Percentiles rank a stretch among this genome's conserved stretches.
phyloP scores from a whole-genome alignment of 1,140 invertebrate species.

The Procambarus virginalis region DNA sequence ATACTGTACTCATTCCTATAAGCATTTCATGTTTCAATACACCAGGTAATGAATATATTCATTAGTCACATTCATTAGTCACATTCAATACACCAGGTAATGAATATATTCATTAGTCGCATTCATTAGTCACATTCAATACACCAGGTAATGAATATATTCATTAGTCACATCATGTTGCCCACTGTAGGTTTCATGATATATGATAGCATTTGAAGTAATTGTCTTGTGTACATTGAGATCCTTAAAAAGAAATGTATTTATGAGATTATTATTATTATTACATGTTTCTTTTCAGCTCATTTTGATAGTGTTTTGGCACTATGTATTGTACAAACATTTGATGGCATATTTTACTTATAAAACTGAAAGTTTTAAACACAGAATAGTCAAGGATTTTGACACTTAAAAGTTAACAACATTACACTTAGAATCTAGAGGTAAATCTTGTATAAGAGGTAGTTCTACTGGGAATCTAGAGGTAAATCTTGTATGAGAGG shows the following conservation, averaged over 20 bases:
- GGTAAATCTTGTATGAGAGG: slow-evolving; percentile 5
- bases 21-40: background rate
- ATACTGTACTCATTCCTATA: background rate
- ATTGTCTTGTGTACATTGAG: background rate
- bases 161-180: background rate
- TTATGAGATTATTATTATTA: background rate
- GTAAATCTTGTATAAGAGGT: slow-evolving; percentile 6
- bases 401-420: slow-evolving; percentile 2
- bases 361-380: background rate
- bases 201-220: background rate
- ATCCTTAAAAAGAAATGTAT: background rate
- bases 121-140: background rate
- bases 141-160: background rate
- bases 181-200: background rate
- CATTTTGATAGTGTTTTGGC: slow-evolving; percentile 13
- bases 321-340: slow-evolving; percentile 33
- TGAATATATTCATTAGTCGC: background rate
- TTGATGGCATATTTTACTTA: slow-evolving; percentile 29
- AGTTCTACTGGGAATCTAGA: background rate
- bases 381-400: background rate
- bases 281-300: background rate
- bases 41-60: background rate
- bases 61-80: background rate
- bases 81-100: no score
- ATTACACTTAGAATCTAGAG: background rate